These are phyloP conservation scores for Dasypolia templi DNA, from an alignment of 2,888 invertebrate species.

Conservation along the genomic window DNA sequence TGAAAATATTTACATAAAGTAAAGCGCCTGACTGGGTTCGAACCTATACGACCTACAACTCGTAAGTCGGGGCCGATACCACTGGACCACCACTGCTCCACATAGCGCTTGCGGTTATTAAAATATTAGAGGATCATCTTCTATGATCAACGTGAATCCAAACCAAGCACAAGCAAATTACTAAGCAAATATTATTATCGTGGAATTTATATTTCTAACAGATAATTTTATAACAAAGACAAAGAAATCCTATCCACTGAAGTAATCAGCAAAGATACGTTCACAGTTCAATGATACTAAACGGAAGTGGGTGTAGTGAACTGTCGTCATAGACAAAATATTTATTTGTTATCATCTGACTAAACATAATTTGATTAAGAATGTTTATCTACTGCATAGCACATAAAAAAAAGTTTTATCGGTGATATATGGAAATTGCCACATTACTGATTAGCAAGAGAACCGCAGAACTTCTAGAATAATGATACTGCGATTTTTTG, in stretches of 20 bases:
- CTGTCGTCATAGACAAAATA: conserved; percentile 39
- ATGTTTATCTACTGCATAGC: conserved; percentile 30
- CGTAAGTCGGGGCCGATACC: no score
- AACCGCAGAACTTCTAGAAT: conserved; percentile 1
- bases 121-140: no score
- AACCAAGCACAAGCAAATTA: not conserved
- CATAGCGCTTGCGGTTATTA: no score
- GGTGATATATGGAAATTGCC: conserved; percentile 8
- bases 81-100: no score
- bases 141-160: no score
- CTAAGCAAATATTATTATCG: not conserved
- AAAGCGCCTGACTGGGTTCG: no score
- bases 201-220: not conserved
- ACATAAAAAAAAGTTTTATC: conserved; percentile 13
- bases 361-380: conserved; percentile 38
- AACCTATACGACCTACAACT: no score
- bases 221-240: conserved; percentile 13
- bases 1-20: no score
- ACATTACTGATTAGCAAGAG: not conserved
- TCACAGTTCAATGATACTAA: conserved; percentile 13
- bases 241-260: conserved; percentile 4
- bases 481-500: not conserved
- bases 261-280: conserved; percentile 37
- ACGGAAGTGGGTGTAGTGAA: conserved; percentile 19
- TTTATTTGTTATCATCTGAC: conserved; percentile 38